Percentiles rank a stretch among this genome's conserved stretches.
Evolutionary conservation across 2,888 invertebrate species (phyloP).

Genomic region (Drosophila quinaria): DNA sequence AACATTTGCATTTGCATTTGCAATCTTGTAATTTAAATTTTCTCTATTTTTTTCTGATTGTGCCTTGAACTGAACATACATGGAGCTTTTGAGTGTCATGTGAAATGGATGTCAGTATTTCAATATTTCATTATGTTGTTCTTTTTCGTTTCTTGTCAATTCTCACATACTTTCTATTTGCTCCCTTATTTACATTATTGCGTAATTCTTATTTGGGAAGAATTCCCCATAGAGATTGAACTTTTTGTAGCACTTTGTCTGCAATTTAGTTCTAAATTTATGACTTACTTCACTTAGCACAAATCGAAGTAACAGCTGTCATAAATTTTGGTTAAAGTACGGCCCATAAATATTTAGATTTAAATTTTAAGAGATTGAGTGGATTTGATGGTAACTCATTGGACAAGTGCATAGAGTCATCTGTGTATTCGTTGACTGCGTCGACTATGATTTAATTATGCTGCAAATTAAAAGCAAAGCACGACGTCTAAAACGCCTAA

Average conservation of each 20-base stretch:
- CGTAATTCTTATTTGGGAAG: not conserved
- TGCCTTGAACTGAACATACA: not conserved
- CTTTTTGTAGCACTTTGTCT: constrained; percentile 15
- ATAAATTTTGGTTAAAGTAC: constrained; percentile 65
- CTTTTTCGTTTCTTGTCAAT: constrained; percentile 18
- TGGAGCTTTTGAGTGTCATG: not conserved
- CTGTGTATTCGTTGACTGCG: constrained; percentile 12
- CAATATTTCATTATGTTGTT: not conserved
- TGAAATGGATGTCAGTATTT: constrained; percentile 5
- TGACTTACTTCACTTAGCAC: constrained; percentile 67
- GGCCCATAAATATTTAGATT: constrained; percentile 50
- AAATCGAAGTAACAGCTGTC: constrained; percentile 53
- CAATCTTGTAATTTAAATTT: constrained; percentile 12
- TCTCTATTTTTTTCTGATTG: not conserved
- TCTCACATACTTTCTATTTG: constrained; percentile 13
- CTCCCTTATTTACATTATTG: constrained; percentile 6
- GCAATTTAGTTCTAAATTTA: constrained; percentile 58
- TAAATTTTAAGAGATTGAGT: constrained; percentile 22
- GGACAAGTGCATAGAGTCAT: constrained; percentile 12
- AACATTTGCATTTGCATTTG: constrained; percentile 9
- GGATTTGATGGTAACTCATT: constrained; percentile 49
- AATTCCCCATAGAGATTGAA: constrained; percentile 1
- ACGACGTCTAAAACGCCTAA: constrained; percentile 43
- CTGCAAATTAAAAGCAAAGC: constrained; percentile 76
- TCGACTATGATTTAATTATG: constrained; percentile 69